Evolutionary conservation across 2,113 vertebrate genomes (phyloP).

Genomic region (Ameiurus melas): DNA sequence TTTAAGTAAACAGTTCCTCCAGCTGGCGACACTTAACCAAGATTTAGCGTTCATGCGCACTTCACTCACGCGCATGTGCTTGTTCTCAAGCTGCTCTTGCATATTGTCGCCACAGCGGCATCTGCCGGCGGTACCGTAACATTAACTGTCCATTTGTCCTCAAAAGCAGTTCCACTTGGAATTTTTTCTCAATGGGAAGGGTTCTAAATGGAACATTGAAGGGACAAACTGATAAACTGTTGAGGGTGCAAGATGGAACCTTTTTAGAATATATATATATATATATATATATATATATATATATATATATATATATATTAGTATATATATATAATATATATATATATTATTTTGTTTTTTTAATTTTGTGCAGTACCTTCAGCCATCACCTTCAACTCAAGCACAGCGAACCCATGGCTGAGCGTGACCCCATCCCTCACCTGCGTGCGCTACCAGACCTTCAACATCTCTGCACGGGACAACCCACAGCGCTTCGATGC

Average conservation of each 20-base stretch:
- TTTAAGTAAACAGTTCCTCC: no score
- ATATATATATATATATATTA: no score
- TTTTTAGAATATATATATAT: no score
- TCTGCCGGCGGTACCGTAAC: no score
- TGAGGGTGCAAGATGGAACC: no score
- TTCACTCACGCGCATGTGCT: no score
- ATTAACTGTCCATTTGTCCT: background rate
- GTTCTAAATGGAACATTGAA: background rate
- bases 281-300: no score
- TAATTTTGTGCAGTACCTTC: slow-evolving; percentile 64
- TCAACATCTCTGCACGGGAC: slow-evolving; percentile 72
- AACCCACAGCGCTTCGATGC: slow-evolving; percentile 78
- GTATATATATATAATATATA: no score
- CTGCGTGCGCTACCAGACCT: slow-evolving; percentile 77
- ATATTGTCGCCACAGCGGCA: no score
- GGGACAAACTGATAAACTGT: background rate
- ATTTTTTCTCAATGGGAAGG: background rate
- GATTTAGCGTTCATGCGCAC: no score
- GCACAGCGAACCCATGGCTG: slow-evolving; percentile 79
- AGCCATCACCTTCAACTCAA: slow-evolving; percentile 77
- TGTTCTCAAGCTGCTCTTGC: no score
- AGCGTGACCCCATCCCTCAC: slow-evolving; percentile 76
- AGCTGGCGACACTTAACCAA: no score
- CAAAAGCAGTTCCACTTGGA: background rate
- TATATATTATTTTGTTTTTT: background rate